A percentile compares a stretch with the other conserved stretches of the same genome.
These are phyloP conservation scores for Pseudorhiza aurosa DNA, from an alignment of 30 jellyfish, hydroid and myxozoan species.

Conservation along the genomic window DNA sequence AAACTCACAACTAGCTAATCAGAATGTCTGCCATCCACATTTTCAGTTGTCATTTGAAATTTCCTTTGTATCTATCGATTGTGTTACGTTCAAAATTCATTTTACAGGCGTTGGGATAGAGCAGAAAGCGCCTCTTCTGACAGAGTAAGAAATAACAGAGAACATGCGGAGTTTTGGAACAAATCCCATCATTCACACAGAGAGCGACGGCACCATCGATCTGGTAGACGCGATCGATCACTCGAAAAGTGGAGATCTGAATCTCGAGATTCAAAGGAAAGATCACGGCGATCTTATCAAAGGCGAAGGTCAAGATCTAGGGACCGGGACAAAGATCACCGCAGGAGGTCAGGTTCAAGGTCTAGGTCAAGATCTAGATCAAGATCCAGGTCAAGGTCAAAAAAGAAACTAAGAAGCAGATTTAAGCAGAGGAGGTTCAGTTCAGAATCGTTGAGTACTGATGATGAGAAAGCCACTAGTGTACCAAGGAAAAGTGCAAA, in stretches of 20 bases:
- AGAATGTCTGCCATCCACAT: too few species aligned
- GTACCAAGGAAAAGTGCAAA: not conserved
- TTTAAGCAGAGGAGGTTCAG: not conserved
- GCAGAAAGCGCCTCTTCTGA: constrained; percentile 59
- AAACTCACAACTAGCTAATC: too few species aligned
- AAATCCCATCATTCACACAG: constrained; percentile 4
- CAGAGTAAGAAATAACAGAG: constrained; percentile 18
- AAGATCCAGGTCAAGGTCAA: constrained; percentile 15
- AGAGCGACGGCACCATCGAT: constrained; percentile 72
- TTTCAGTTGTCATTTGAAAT: too few species aligned
- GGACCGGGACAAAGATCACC: not conserved
- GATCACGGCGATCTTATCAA: constrained; percentile 26
- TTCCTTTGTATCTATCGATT: too few species aligned
- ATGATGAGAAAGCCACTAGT: not conserved
- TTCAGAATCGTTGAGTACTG: constrained; percentile 9
- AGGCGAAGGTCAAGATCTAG: constrained; percentile 40
- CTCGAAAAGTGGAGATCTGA: constrained; percentile 65
- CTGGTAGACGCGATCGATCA: too few species aligned
- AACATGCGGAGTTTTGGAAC: not conserved
- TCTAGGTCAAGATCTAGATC: too few species aligned
- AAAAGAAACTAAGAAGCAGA: constrained; percentile 4
- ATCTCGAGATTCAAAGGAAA: not conserved
- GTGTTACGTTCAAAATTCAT: not conserved
- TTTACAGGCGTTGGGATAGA: constrained; percentile 62
- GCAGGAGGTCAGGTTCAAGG: constrained; percentile 11